phyloP scores from a whole-genome alignment of 2,113 vertebrate genomes.

The Nettapus auritus region DNA sequence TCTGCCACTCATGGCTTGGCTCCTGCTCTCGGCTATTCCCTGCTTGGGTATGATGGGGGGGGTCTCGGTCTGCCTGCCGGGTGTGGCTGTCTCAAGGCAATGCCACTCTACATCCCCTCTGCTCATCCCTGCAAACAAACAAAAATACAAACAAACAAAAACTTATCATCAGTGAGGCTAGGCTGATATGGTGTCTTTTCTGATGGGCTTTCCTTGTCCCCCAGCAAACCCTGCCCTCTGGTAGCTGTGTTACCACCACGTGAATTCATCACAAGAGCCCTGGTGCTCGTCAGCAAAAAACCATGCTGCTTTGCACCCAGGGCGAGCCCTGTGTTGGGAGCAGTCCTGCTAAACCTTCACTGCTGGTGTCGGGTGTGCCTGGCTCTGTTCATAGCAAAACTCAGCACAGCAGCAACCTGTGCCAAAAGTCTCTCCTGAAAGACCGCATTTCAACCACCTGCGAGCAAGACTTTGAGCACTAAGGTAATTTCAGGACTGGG shows the following conservation, averaged over 20 bases:
- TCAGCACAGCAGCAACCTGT: neutral
- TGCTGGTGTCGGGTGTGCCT: too few species aligned
- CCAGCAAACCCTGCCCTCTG: neutral
- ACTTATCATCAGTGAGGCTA: neutral
- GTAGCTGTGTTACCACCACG: too few species aligned
- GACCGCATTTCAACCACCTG: neutral
- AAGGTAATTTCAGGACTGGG: neutral
- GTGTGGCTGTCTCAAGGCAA: rapidly evolving
- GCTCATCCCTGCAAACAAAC: neutral
- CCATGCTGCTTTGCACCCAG: too few species aligned
- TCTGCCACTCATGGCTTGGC: rapidly evolving
- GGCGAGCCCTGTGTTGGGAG: too few species aligned
- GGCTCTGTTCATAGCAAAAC: neutral
- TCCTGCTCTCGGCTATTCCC: neutral
- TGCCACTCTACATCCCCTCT: neutral
- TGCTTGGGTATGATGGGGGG: neutral
- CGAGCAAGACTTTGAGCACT: neutral
- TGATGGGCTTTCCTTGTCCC: neutral
- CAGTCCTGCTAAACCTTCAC: too few species aligned
- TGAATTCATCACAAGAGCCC: too few species aligned
- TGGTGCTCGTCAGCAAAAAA: too few species aligned
- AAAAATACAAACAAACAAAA: too few species aligned
- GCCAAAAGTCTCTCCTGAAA: neutral
- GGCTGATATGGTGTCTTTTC: neutral
- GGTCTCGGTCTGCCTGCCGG: neutral